Percentiles rank a stretch among this genome's conserved stretches.
phyloP scores from a whole-genome alignment of 2,797 vertebrate genomes.

The Aulostomus chinensis region DNA sequence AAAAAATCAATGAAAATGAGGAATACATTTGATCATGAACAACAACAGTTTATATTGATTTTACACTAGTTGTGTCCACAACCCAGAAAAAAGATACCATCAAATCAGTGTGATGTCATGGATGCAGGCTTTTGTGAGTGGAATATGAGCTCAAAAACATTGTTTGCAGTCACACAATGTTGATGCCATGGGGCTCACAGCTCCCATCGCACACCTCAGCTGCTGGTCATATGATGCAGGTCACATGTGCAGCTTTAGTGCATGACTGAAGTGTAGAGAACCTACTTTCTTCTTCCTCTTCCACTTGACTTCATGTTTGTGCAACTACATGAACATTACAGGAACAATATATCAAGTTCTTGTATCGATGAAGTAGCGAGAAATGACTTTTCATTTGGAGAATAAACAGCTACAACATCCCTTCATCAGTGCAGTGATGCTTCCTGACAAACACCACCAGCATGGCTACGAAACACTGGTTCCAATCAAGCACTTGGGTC shows the following conservation, averaged over 20 bases:
- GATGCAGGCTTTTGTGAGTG: slow-evolving; percentile 29
- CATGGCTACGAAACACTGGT: neutral
- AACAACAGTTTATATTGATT: no score
- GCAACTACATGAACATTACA: neutral
- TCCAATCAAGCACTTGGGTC: slow-evolving; percentile 49
- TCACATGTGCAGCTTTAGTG: neutral
- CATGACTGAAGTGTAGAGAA: slow-evolving; percentile 7
- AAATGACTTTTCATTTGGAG: no score
- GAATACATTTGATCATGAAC: no score
- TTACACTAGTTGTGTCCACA: neutral
- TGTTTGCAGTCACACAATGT: slow-evolving; percentile 32
- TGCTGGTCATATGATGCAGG: slow-evolving; percentile 14
- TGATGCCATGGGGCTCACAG: no score
- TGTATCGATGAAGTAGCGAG: no score
- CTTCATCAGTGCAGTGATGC: no score
- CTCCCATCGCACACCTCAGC: slow-evolving; percentile 4
- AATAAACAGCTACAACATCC: no score
- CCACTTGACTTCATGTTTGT: neutral
- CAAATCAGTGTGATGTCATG: slow-evolving; percentile 33
- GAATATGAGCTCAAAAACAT: slow-evolving; percentile 39
- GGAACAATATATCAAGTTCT: neutral
- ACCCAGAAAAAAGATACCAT: slow-evolving; percentile 25
- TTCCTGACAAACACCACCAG: no score
- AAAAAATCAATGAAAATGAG: no score
- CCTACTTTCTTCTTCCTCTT: slow-evolving; percentile 16